Evolutionary conservation across 2,797 vertebrate species (phyloP), one percentile per base, ranked within the genome.

Genomic region (Danio albolineatus): DNA sequence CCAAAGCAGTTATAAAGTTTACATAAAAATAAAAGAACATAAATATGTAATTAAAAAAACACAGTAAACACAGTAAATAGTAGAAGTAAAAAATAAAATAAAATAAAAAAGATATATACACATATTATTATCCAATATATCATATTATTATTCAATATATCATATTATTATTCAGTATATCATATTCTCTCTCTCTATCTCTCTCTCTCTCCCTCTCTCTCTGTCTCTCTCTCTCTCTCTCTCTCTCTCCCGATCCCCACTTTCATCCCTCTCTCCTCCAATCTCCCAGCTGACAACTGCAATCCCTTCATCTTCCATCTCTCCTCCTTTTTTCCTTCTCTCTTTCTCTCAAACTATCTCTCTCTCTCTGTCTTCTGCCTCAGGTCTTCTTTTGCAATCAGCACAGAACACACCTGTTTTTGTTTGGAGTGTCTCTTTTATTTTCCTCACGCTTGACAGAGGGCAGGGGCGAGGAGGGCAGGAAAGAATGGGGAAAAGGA

Each of bases 271-370:
- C 75, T 85, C 73, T 88, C 86, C 56, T 73, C 51, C 70, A n/a
- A 66, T 79, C 76, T 87, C 88, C 82, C 81, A 85, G 75, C 80
- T 78, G 84, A 72, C 76, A 76, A 66, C 53, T 43, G 1, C 62
- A 53, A 43, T 76, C 76, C 56, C 75, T 84, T 60, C 79, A 74
- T 84, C 79, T 79, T 51, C 36, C 59, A 54, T 16, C 75, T 70
- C 49, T 64, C 51, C 65, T 28, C 36, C 64, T 69, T 49, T 19
- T 44, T 14, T 46, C 60, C 72, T 12, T 53, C 49, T 60, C 49
- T 54, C 39, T n/a, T 62, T 10, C 57, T 70, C 75, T 78, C 67
- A 51, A 71, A 64, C 74, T 77, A 62, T 48, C 67, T 61, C 10
- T 72, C 44, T 51, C 56, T 60, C 21, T 80, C 51, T 38, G 53